Conservation (phyloP, 92 coral and sea anemone genomes). For the Heteractis magnifica region DNA sequence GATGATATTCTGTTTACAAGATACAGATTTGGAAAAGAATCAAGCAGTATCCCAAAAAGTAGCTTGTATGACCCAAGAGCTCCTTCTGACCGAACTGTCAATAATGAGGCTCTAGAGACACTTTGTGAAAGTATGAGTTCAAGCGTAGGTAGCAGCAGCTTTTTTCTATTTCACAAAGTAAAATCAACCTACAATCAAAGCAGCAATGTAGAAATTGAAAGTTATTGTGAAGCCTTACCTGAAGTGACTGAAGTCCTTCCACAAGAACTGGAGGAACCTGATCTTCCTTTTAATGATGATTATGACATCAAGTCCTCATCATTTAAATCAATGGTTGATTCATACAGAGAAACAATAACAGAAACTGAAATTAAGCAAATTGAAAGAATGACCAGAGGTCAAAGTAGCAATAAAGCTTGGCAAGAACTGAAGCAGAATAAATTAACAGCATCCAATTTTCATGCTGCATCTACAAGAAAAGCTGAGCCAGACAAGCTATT, state of each 20-base stretch:
- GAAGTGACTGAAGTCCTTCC: constrained; percentile 26
- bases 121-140: constrained; percentile 25
- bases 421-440: constrained; percentile 29
- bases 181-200: constrained; percentile 3
- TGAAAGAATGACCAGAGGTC: constrained; percentile 55
- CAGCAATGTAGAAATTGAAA: constrained; percentile 27
- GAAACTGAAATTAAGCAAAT: constrained; percentile 39
- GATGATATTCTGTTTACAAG: constrained; percentile 10
- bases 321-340: constrained; percentile 46
- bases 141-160: constrained; percentile 41
- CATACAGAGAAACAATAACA: constrained; percentile 30
- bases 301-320: constrained; percentile 36
- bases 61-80: constrained; percentile 56
- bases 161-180: constrained; percentile 35
- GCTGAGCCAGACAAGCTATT: constrained; percentile 53
- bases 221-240: constrained; percentile 44
- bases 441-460: constrained; percentile 52
- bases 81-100: constrained; percentile 44
- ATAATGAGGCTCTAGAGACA: constrained; percentile 31
- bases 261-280: constrained; percentile 6
- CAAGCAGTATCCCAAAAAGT: constrained; percentile 33
- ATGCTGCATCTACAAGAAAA: constrained; percentile 31
- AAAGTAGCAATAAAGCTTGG: constrained; percentile 37
- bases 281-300: constrained; percentile 44
- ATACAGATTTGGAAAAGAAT: constrained; percentile 42